Evolutionary conservation across 64 coral and sea anemone species (phyloP).

Genomic region (Dendrophyllia cribrosa): DNA sequence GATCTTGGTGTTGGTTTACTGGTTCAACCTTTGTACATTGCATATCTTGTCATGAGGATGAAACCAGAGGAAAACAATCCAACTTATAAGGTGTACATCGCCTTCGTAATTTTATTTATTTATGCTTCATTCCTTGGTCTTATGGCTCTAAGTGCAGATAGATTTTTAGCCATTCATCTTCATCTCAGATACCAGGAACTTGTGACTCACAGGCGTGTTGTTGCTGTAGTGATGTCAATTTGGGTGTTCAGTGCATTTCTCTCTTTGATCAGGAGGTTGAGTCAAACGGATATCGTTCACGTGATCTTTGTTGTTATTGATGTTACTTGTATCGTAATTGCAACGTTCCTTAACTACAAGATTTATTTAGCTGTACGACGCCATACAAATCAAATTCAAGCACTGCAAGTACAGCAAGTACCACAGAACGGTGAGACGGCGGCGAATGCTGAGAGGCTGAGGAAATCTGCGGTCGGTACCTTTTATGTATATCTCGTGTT

Average conservation of each 20-base stretch:
- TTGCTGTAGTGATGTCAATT: constrained; percentile 2
- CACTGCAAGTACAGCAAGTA: background rate
- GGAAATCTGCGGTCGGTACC: background rate
- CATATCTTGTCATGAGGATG: too few relatives aligned
- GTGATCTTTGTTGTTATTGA: background rate
- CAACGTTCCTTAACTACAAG: background rate
- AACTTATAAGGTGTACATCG: too few relatives aligned
- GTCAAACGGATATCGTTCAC: background rate
- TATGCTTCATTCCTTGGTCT: too few relatives aligned
- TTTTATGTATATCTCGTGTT: constrained; percentile 24
- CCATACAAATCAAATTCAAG: background rate
- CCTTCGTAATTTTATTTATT: too few relatives aligned
- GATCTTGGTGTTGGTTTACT: too few relatives aligned
- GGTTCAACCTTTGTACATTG: too few relatives aligned
- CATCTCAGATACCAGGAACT: background rate
- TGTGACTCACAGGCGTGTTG: background rate
- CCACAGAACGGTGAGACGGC: background rate
- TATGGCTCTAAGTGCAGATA: too few relatives aligned
- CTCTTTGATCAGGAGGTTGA: background rate
- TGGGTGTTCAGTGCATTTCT: constrained; percentile 1
- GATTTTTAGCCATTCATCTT: too few relatives aligned
- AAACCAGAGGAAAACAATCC: too few relatives aligned
- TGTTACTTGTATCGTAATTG: background rate
- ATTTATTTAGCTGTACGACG: background rate
- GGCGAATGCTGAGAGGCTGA: background rate